Percentiles rank a stretch among this genome's conserved stretches.
These are phyloP conservation scores for Dynastes tityus DNA, from an alignment of 2,888 invertebrate genomes.

Conservation along the genomic window DNA sequence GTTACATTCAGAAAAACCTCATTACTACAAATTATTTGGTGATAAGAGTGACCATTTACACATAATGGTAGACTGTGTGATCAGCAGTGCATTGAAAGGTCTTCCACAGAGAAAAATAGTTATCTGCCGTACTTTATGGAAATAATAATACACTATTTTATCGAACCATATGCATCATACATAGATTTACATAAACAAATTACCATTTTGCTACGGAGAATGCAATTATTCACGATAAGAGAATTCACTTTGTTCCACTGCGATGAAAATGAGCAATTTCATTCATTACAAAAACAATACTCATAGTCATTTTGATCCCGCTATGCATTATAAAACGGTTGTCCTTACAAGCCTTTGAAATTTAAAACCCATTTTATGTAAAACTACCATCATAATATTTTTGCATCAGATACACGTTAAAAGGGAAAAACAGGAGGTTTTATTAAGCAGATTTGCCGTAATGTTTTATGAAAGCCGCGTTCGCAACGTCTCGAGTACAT, in stretches of 20 bases:
- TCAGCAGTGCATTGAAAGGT: too few relatives aligned
- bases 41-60: too few relatives aligned
- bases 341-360: conserved; percentile 1
- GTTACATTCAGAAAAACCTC: too few relatives aligned
- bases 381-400: conserved; percentile 2
- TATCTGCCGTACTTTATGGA: too few relatives aligned
- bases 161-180: too few relatives aligned
- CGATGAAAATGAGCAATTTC: not conserved
- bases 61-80: too few relatives aligned
- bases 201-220: too few relatives aligned
- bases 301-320: not conserved
- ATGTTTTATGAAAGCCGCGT: conserved; percentile 25
- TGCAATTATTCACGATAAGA: too few relatives aligned
- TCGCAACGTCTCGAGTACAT: not conserved
- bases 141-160: too few relatives aligned
- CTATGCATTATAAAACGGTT: not conserved
- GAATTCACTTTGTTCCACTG: not conserved
- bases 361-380: not conserved
- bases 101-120: too few relatives aligned
- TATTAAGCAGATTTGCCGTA: not conserved
- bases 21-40: too few relatives aligned
- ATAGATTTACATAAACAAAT: too few relatives aligned
- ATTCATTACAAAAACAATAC: not conserved
- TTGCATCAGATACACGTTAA: not conserved
- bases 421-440: not conserved